Conservation (phyloP, 2,113 vertebrate genomes). For the Leucopsar rothschildi region DNA sequence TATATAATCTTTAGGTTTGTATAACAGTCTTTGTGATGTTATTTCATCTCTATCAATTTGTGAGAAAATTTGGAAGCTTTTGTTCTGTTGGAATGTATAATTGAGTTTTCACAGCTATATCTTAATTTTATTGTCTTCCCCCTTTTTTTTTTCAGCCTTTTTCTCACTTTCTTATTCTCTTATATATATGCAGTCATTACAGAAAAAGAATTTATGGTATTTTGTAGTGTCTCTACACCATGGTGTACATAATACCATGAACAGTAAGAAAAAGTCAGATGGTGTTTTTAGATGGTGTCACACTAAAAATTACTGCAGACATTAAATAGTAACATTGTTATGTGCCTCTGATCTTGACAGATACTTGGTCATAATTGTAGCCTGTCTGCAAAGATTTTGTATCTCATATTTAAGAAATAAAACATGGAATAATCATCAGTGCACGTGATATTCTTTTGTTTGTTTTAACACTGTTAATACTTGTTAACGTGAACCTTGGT, state of each 20-base stretch:
- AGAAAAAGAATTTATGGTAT: not conserved
- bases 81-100: not conserved
- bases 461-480: not conserved
- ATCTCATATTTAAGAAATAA: not conserved
- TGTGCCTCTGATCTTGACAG: not conserved
- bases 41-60: slow-evolving; percentile 22
- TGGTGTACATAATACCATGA: not conserved
- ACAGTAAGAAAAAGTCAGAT: not conserved
- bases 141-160: not conserved
- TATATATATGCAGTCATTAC: not conserved
- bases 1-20: not conserved
- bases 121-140: not conserved
- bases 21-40: slow-evolving; percentile 14
- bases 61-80: slow-evolving; percentile 45
- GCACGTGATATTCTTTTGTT: not conserved
- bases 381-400: not conserved
- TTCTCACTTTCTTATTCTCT: not conserved
- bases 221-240: not conserved
- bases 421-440: not conserved
- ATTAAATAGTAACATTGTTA: not conserved
- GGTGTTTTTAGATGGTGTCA: not conserved
- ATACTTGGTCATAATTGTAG: not conserved
- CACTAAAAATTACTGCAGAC: not conserved
- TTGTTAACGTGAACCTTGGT: not conserved
- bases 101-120: not conserved